Conservation (phyloP, 2,888 invertebrate species). For the Zonitis immaculata region DNA sequence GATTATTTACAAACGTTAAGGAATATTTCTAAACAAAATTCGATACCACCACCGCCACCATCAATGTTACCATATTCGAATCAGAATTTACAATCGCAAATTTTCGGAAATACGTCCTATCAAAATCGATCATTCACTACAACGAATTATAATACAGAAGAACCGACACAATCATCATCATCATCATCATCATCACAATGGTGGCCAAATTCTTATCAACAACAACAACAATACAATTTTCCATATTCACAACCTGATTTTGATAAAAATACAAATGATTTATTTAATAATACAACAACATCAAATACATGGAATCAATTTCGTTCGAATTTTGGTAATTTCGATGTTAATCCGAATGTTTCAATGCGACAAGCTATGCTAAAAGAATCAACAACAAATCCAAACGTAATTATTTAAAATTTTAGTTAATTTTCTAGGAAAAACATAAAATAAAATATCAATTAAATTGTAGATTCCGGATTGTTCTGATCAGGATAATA, state of each 20-base stretch:
- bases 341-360: conserved; percentile 26
- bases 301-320: conserved; percentile 31
- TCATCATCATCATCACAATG: conserved; percentile 1
- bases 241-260: conserved; percentile 8
- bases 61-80: conserved; percentile 4
- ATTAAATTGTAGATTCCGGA: conserved; percentile 17
- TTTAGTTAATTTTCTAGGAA: too few relatives aligned
- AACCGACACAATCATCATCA: neutral
- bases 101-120: conserved; percentile 6
- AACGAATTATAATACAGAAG: conserved; percentile 3
- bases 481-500: conserved; percentile 14
- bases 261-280: conserved; percentile 20
- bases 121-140: neutral
- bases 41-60: conserved; percentile 8
- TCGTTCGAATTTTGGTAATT: conserved; percentile 7
- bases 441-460: too few relatives aligned
- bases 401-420: neutral
- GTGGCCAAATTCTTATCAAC: conserved; percentile 7
- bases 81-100: conserved; percentile 2
- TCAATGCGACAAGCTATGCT: conserved; percentile 46
- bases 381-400: conserved; percentile 38
- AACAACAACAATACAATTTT: conserved; percentile 8
- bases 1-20: conserved; percentile 35
- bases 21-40: conserved; percentile 27
- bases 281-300: conserved; percentile 34